Evolutionary conservation across 2,113 vertebrate species (phyloP).

Genomic region (Psilopogon haemacephalus): DNA sequence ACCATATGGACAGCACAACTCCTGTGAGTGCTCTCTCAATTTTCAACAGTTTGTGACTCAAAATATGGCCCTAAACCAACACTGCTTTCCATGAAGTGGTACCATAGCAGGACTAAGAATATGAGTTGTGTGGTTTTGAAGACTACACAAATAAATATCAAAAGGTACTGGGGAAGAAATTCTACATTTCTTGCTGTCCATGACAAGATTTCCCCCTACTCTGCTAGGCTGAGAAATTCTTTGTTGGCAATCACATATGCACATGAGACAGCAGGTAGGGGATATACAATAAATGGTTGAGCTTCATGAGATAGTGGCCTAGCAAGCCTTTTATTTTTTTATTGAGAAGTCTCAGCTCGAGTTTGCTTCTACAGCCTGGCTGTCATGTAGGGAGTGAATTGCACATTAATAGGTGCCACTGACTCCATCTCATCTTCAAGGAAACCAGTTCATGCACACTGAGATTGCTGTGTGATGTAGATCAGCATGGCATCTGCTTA

Average conservation of each 20-base stretch:
- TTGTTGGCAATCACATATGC: rapidly evolving
- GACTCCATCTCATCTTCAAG: neutral
- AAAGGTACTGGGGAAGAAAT: neutral
- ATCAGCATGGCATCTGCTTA: neutral
- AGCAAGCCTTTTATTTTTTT: neutral
- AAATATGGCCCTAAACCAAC: neutral
- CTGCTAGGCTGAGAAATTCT: neutral
- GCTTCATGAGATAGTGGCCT: neutral
- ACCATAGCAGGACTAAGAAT: neutral
- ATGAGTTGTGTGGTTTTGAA: neutral
- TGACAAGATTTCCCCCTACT: neutral
- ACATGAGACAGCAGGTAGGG: neutral
- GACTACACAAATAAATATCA: neutral
- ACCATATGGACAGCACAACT: neutral
- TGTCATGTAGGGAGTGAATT: neutral
- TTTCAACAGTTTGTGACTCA: neutral
- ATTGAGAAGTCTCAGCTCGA: neutral
- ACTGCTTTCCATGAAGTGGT: neutral
- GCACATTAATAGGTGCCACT: neutral
- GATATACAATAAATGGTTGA: neutral
- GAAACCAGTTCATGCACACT: rapidly evolving
- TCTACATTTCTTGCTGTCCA: neutral
- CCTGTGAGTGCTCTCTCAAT: neutral
- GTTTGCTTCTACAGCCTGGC: neutral
- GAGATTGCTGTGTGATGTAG: neutral